A percentile compares a stretch with the other conserved stretches of the same genome.
These are phyloP conservation scores for Castor canadensis DNA, from an alignment of 2,113 vertebrate genomes.

Conservation along the genomic window DNA sequence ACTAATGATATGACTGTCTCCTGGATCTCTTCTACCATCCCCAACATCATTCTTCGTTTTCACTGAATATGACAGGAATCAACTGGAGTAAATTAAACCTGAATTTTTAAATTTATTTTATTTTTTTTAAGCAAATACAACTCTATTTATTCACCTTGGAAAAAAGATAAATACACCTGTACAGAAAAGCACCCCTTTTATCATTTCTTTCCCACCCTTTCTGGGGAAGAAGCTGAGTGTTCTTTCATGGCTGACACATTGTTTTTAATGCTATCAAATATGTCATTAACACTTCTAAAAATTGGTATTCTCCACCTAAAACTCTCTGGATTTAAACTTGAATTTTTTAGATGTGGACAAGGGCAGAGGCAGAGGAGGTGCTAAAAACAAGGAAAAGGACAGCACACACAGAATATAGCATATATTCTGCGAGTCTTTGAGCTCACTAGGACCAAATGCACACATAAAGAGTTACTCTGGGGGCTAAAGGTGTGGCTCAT, in stretches of 20 bases:
- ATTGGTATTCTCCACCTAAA: not conserved
- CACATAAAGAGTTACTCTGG: not conserved
- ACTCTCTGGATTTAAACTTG: conserved; percentile 4
- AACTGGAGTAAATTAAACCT: not conserved
- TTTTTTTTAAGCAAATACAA: conserved; percentile 69
- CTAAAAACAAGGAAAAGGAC: not conserved
- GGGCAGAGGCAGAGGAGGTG: not conserved
- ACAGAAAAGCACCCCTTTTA: conserved; percentile 59
- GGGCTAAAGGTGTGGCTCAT: no score
- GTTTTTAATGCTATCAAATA: conserved; percentile 54
- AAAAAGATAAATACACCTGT: conserved; percentile 29
- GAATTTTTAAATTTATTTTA: not conserved
- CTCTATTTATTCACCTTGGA: conserved; percentile 66
- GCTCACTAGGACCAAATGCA: not conserved
- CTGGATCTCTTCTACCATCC: not conserved
- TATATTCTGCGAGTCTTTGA: not conserved
- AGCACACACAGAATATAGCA: not conserved
- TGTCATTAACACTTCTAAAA: conserved; percentile 53
- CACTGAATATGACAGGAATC: not conserved
- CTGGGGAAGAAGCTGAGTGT: conserved; percentile 33
- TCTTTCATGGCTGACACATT: conserved; percentile 54
- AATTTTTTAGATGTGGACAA: not conserved
- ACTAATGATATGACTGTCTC: not conserved
- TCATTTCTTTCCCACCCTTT: not conserved
- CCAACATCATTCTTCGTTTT: not conserved